Evolutionary conservation across 2,888 invertebrate species (phyloP).

Genomic region (Rotaria macrura): DNA sequence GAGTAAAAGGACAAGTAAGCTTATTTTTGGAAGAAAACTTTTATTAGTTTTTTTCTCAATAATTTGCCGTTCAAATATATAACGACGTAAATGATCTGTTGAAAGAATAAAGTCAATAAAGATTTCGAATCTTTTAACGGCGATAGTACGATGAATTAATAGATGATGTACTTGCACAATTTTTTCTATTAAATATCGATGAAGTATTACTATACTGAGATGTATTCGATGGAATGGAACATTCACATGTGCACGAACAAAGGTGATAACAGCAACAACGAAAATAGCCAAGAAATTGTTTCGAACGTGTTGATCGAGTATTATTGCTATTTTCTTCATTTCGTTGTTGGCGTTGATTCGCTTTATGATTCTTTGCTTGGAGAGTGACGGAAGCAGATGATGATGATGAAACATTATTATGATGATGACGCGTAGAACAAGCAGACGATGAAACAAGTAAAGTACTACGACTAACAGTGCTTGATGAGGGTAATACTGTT

Average conservation of each 20-base stretch:
- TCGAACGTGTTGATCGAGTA: background rate
- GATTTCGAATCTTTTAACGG: background rate
- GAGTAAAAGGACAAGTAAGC: background rate
- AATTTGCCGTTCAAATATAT: background rate
- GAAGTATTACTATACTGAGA: background rate
- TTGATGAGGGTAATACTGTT: background rate
- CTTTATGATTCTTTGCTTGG: background rate
- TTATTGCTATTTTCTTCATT: background rate
- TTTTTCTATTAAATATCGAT: background rate
- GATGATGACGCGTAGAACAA: too few relatives aligned
- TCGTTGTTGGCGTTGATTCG: background rate
- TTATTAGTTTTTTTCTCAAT: background rate
- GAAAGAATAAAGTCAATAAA: background rate
- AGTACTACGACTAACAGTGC: background rate
- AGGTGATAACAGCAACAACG: background rate
- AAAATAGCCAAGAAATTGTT: conserved; percentile 21
- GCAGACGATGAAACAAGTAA: background rate
- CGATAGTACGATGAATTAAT: background rate
- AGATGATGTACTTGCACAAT: background rate
- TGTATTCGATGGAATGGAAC: conserved; percentile 6
- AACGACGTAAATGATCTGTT: background rate
- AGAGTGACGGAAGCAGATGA: background rate
- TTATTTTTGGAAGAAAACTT: background rate
- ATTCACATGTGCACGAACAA: conserved; percentile 18
- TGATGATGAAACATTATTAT: background rate